Evolutionary conservation across 2,113 vertebrate genomes (phyloP).

Genomic region (Oryzias curvinotus): DNA sequence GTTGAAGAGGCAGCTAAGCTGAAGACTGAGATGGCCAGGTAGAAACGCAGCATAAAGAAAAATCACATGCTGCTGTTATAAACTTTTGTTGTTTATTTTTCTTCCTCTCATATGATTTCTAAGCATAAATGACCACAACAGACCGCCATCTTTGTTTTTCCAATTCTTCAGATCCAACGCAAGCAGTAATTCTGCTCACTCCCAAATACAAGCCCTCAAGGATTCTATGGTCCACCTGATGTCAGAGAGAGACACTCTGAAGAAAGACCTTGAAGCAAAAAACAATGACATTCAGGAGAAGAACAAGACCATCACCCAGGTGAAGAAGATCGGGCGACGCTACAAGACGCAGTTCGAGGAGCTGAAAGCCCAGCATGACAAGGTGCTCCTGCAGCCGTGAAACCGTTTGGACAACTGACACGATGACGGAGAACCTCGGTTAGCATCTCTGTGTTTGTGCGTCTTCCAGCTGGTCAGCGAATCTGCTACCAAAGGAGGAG

Average conservation of each 20-base stretch:
- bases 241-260: constrained; percentile 83
- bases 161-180: constrained; percentile 61
- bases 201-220: constrained; percentile 84
- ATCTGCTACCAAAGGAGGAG: constrained; percentile 71
- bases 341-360: constrained; percentile 98
- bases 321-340: constrained; percentile 96
- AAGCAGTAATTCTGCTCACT: constrained; percentile 84
- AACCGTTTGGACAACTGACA: not conserved
- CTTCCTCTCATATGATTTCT: accelerated
- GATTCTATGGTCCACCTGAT: constrained; percentile 83
- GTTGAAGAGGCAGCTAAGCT: constrained; percentile 88
- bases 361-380: constrained; percentile 90
- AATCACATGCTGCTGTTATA: not conserved
- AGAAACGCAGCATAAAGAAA: not conserved
- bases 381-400: constrained; percentile 69
- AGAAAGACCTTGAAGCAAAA: constrained; percentile 87
- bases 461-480: constrained; percentile 81
- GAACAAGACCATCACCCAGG: constrained; percentile 92
- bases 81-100: not conserved
- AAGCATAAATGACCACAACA: not conserved
- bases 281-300: constrained; percentile 90
- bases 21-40: constrained; percentile 93
- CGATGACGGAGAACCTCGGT: not conserved
- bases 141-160: not conserved
- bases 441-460: not conserved